phyloP scores from a whole-genome alignment of 2,113 vertebrate species.

The Boulengerochromis microlepis region DNA sequence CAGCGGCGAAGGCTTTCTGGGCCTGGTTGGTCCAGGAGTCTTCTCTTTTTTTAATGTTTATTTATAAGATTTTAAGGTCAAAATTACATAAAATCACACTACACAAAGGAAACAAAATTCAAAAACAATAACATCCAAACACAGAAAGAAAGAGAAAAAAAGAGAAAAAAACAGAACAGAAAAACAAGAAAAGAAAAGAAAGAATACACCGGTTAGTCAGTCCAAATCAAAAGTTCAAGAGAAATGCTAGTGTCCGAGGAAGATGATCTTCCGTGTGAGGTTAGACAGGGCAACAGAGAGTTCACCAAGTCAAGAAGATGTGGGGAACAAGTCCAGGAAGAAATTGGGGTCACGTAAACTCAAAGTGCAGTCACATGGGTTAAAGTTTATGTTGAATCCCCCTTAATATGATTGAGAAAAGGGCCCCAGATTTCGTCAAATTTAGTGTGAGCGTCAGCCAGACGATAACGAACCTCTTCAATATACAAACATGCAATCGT shows the following conservation, averaged over 20 bases:
- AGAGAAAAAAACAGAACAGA: background rate
- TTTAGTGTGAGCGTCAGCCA: background rate
- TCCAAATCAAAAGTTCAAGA: background rate
- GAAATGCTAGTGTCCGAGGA: background rate
- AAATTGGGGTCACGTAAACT: background rate
- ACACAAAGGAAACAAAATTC: background rate
- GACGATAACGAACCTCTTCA: rapidly evolving
- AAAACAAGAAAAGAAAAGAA: background rate
- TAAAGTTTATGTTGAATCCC: background rate
- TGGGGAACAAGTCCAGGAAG: background rate
- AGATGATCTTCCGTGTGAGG: background rate
- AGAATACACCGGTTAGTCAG: rapidly evolving
- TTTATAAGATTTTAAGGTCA: background rate
- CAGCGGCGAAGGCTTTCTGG: background rate
- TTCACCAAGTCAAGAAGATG: background rate
- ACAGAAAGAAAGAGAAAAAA: background rate
- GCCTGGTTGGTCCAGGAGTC: background rate
- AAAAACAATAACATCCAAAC: background rate
- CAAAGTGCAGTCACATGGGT: background rate
- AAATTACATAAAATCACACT: background rate
- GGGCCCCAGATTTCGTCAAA: rapidly evolving
- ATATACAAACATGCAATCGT: background rate
- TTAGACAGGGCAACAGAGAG: background rate
- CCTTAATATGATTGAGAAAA: background rate
- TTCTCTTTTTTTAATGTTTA: background rate